A percentile compares a stretch with the other conserved stretches of the same genome.
Conservation (phyloP, 2,888 invertebrate genomes). For the Epistrophe eligans region DNA sequence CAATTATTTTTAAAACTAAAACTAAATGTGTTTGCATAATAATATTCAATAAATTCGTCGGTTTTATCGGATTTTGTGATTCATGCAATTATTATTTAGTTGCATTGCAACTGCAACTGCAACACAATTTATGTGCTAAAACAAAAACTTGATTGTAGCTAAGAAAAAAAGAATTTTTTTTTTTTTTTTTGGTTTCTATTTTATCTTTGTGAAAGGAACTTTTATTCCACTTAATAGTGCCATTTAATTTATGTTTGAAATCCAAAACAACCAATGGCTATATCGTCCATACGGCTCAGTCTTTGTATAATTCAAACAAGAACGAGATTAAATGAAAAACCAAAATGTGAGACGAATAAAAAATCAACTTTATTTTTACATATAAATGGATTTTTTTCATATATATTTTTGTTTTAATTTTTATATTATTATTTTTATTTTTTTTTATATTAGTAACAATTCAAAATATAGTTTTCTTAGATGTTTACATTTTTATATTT, state of each 20-base stretch:
- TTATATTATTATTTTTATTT: constrained; percentile 27
- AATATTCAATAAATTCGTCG: constrained; percentile 53
- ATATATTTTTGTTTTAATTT: constrained; percentile 10
- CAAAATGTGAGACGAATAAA: constrained; percentile 72
- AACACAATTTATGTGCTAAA: not conserved
- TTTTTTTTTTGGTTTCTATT: constrained; percentile 18
- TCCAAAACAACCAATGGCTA: constrained; percentile 16
- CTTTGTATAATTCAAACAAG: constrained; percentile 48
- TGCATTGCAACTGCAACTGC: constrained; percentile 10
- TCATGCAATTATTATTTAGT: constrained; percentile 29
- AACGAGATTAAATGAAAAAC: constrained; percentile 46
- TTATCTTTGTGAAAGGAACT: constrained; percentile 28
- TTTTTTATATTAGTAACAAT: constrained; percentile 39
- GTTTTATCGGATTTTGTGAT: constrained; percentile 11
- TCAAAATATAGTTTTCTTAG: constrained; percentile 35
- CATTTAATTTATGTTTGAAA: constrained; percentile 10
- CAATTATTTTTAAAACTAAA: constrained; percentile 25
- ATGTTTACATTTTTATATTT: constrained; percentile 12
- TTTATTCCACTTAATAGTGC: constrained; percentile 9
- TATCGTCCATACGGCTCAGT: constrained; percentile 42
- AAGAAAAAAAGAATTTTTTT: too few species aligned
- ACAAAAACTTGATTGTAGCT: not conserved
- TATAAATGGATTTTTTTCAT: constrained; percentile 44
- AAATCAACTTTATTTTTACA: constrained; percentile 73
- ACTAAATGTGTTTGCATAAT: not conserved